phyloP scores from a whole-genome alignment of 2,113 vertebrate genomes.

The Columba janthina region DNA sequence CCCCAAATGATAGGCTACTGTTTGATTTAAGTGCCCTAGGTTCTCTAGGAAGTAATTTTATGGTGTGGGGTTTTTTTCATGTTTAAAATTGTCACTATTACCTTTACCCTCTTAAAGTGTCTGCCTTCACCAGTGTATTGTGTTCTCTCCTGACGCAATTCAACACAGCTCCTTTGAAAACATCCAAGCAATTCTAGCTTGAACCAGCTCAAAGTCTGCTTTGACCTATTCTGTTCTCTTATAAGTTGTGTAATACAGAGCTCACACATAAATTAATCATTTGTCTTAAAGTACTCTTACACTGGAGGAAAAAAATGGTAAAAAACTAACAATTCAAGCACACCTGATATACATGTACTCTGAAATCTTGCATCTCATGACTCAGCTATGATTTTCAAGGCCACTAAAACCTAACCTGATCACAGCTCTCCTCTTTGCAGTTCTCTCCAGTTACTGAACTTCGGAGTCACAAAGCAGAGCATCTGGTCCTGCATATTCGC shows the following conservation, averaged over 20 bases:
- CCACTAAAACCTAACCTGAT: neutral
- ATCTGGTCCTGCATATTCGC: neutral
- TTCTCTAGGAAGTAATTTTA: neutral
- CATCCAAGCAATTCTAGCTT: neutral
- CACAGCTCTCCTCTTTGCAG: neutral
- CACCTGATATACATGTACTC: neutral
- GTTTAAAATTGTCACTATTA: neutral
- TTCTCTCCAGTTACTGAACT: neutral
- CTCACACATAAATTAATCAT: neutral
- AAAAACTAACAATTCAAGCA: neutral
- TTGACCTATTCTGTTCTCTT: neutral
- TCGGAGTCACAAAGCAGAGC: too few relatives aligned
- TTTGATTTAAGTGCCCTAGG: neutral
- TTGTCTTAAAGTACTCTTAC: neutral
- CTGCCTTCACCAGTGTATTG: neutral
- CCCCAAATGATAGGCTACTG: neutral
- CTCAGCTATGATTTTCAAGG: neutral
- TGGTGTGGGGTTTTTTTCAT: too few relatives aligned
- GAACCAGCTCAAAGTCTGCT: neutral
- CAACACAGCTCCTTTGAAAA: neutral
- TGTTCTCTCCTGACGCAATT: neutral
- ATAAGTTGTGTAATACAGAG: neutral
- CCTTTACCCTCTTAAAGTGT: neutral
- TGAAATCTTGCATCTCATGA: neutral
- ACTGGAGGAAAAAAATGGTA: neutral